Percentiles rank a stretch among this genome's conserved stretches.
Evolutionary conservation across 2,113 vertebrate species (phyloP).

Genomic region (Psittacus erithacus): DNA sequence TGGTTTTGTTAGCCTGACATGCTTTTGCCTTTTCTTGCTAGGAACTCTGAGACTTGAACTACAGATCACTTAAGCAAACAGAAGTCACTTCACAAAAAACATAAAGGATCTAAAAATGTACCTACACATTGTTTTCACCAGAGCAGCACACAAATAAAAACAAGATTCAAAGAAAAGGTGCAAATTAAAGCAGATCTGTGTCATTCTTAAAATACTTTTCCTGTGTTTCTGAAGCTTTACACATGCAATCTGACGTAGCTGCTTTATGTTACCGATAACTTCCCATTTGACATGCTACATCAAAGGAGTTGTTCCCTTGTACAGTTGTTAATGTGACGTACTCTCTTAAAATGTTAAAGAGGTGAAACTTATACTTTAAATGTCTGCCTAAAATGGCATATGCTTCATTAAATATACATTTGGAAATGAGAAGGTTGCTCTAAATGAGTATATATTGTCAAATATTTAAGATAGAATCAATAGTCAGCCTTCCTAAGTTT

Average conservation of each 20-base stretch:
- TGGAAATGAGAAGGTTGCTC: neutral
- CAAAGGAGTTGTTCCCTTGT: neutral
- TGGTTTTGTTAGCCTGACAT: neutral
- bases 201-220: neutral
- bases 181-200: neutral
- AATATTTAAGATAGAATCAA: slow-evolving; percentile 31
- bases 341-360: neutral
- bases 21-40: neutral
- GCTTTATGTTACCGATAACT: neutral
- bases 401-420: slow-evolving; percentile 41
- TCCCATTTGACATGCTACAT: neutral
- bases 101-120: neutral
- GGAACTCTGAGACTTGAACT: neutral
- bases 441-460: slow-evolving; percentile 5
- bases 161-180: neutral
- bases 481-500: neutral
- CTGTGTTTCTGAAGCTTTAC: neutral
- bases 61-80: neutral
- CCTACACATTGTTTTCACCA: rapidly evolving
- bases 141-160: neutral
- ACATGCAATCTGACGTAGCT: neutral
- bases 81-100: neutral
- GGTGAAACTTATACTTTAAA: neutral
- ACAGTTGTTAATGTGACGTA: neutral
- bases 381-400: neutral